phyloP scores from a whole-genome alignment of 1,140 invertebrate genomes.

The Anoplophora glabripennis region DNA sequence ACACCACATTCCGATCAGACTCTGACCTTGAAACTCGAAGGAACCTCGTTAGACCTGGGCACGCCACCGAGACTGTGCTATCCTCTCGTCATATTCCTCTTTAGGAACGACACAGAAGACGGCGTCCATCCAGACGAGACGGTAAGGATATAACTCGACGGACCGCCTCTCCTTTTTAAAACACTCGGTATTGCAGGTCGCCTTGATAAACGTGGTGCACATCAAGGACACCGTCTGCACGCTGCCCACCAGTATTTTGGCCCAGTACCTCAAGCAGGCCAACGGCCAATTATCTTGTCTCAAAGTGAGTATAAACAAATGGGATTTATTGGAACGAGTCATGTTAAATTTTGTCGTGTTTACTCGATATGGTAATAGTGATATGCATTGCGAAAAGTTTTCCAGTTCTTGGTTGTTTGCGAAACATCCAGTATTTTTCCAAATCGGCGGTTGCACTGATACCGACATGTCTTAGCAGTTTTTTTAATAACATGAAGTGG shows the following conservation, averaged over 20 bases:
- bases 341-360: too few relatives aligned
- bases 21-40: conserved; percentile 59
- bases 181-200: conserved; percentile 57
- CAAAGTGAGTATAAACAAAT: conserved; percentile 56
- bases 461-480: too few relatives aligned
- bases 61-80: conserved; percentile 70
- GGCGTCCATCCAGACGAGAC: conserved; percentile 71
- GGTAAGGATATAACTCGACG: conserved; percentile 58
- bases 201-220: conserved; percentile 74
- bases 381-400: too few relatives aligned
- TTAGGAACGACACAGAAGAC: conserved; percentile 60
- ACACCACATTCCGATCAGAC: conserved; percentile 65
- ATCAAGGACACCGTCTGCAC: conserved; percentile 75
- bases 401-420: too few relatives aligned
- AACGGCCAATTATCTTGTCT: conserved; percentile 77
- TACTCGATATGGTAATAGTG: too few relatives aligned
- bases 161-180: too few relatives aligned
- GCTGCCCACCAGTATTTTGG: conserved; percentile 71
- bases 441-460: too few relatives aligned
- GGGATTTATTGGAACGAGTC: too few relatives aligned
- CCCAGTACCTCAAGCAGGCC: conserved; percentile 78
- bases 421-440: too few relatives aligned
- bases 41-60: conserved; percentile 63
- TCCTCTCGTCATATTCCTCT: conserved; percentile 70
- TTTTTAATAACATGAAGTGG: too few relatives aligned